Evolutionary conservation across 1,140 invertebrate genomes (phyloP).

Genomic region (Papilio helenus): DNA sequence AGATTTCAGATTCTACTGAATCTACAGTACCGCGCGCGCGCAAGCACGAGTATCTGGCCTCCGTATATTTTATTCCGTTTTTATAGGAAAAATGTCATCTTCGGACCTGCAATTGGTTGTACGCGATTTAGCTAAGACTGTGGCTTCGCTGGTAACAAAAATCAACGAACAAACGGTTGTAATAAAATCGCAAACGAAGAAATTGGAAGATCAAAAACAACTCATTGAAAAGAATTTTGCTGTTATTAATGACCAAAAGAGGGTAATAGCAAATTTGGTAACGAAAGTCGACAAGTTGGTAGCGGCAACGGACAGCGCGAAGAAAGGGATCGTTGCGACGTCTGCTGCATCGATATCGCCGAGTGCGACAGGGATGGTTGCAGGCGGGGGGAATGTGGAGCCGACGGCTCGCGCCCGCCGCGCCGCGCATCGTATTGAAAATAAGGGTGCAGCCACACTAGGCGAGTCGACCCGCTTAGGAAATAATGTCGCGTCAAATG

Average conservation of each 20-base stretch:
- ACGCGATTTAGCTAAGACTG: no score
- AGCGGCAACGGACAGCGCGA: not conserved
- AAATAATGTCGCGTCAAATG: no score
- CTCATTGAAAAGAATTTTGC: not conserved
- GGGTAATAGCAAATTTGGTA: not conserved
- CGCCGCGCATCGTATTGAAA: not conserved
- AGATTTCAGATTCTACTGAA: no score
- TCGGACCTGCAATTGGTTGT: not conserved
- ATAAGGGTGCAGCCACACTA: not conserved
- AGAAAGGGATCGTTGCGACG: not conserved
- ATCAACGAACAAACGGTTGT: no score
- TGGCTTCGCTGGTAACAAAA: no score
- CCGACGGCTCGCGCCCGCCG: not conserved
- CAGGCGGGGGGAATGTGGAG: not conserved
- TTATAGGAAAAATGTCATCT: not conserved
- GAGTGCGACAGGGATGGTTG: not conserved
- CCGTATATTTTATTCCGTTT: not conserved
- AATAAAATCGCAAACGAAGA: slow-evolving; percentile 8
- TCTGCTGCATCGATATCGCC: not conserved
- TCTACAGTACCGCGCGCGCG: no score
- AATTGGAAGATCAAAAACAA: slow-evolving; percentile 1
- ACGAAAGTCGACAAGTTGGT: not conserved
- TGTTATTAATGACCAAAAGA: not conserved
- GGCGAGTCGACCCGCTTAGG: not conserved
- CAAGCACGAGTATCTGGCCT: no score